Evolutionary conservation across 2,797 vertebrate species (phyloP).

Genomic region (Melopsittacus undulatus): DNA sequence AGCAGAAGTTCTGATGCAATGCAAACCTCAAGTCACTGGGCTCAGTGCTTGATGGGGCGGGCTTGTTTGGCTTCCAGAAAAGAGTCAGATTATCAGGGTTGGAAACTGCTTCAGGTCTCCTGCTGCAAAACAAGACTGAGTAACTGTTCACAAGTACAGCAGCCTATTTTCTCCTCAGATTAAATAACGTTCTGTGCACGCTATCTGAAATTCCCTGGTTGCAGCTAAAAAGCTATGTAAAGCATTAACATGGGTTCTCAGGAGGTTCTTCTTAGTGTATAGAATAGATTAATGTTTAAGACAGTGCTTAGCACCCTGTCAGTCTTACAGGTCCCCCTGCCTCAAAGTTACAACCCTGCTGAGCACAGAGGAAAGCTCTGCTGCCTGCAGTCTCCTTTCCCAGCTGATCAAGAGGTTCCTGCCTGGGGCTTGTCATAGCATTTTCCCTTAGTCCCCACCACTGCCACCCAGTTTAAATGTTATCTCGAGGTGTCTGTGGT

Average conservation of each 20-base stretch:
- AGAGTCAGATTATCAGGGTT: not conserved
- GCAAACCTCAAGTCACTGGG: not conserved
- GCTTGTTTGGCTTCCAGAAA: not conserved
- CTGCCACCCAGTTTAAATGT: not conserved
- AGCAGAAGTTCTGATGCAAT: rapidly evolving
- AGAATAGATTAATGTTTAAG: not conserved
- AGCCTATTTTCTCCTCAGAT: not conserved
- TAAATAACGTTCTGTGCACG: not conserved
- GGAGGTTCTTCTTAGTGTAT: not conserved
- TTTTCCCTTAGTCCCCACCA: not conserved
- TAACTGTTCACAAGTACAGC: not conserved
- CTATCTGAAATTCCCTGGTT: not conserved
- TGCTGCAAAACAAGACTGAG: not conserved
- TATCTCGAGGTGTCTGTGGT: not conserved
- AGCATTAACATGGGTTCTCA: not conserved
- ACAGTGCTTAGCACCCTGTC: not conserved
- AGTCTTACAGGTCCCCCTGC: not conserved
- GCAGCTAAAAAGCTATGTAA: not conserved
- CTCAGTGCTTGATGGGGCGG: rapidly evolving
- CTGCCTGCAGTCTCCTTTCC: not conserved
- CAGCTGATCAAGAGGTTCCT: not conserved
- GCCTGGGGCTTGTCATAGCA: rapidly evolving
- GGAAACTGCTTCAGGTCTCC: not conserved
- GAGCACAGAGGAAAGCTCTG: not conserved
- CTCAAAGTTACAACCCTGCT: not conserved